Percentiles rank a stretch among this genome's conserved stretches.
Conservation (phyloP, 2,113 vertebrate genomes). For the Nesoenas mayeri region DNA sequence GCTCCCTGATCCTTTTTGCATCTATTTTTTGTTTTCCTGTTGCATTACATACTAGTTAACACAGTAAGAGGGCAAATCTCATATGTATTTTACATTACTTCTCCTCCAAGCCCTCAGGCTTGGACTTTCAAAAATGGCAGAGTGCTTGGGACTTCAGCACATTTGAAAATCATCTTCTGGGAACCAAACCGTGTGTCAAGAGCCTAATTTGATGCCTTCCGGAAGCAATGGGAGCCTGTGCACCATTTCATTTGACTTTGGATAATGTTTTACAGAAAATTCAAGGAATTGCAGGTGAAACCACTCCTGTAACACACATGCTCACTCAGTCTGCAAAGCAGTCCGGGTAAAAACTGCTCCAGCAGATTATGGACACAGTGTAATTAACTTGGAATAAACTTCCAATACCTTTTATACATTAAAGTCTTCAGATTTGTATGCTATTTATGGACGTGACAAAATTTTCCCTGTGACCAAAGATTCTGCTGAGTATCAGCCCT, state of each 20-base stretch:
- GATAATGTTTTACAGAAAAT: background rate
- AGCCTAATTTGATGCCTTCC: background rate
- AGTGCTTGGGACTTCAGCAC: background rate
- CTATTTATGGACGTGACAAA: background rate
- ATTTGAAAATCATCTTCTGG: background rate
- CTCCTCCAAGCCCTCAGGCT: background rate
- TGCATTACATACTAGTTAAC: background rate
- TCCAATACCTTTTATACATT: background rate
- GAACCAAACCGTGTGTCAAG: background rate
- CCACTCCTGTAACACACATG: background rate
- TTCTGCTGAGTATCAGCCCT: background rate
- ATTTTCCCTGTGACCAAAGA: background rate
- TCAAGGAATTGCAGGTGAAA: background rate
- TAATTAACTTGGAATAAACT: background rate
- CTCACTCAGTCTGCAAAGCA: background rate
- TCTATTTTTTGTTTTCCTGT: background rate
- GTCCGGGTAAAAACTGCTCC: background rate
- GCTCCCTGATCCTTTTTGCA: background rate
- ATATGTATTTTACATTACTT: background rate
- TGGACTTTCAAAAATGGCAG: background rate
- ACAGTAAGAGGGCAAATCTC: accelerated
- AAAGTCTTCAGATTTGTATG: background rate
- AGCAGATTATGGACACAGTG: background rate
- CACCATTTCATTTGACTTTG: background rate
- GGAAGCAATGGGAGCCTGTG: background rate